phyloP scores from a whole-genome alignment of 2,113 vertebrate genomes.

The Corvus hawaiiensis region DNA sequence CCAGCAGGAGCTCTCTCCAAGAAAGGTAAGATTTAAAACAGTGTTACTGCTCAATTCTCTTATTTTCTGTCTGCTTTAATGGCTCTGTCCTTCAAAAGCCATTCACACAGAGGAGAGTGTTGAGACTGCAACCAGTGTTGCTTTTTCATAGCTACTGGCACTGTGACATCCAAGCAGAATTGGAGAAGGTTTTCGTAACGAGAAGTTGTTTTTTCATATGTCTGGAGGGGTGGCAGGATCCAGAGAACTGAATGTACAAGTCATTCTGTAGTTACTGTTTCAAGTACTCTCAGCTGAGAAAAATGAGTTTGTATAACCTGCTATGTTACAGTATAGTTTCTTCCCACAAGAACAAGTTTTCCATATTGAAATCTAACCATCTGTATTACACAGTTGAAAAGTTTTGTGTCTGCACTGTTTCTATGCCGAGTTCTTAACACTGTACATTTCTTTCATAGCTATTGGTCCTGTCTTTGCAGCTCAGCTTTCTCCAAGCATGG shows the following conservation, averaged over 20 bases:
- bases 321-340: background rate
- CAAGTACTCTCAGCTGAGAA: background rate
- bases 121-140: background rate
- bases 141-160: background rate
- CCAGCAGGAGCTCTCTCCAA: background rate
- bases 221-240: background rate
- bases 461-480: background rate
- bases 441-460: slow-evolving; percentile 4
- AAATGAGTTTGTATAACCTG: background rate
- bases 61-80: background rate
- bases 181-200: background rate
- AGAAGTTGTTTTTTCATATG: background rate
- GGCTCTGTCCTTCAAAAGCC: background rate
- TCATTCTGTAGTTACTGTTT: background rate
- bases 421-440: slow-evolving; percentile 21
- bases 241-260: background rate
- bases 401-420: background rate
- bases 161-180: background rate
- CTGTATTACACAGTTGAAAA: background rate
- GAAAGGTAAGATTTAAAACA: background rate
- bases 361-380: slow-evolving; percentile 19
- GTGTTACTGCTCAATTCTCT: background rate
- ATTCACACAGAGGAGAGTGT: background rate
- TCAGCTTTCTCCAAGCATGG: slow-evolving; percentile 7
- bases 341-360: background rate